Percentiles rank a stretch among this genome's conserved stretches.
Evolutionary conservation across 2,797 vertebrate species (phyloP).

Genomic region (Leptatherina wallacei): DNA sequence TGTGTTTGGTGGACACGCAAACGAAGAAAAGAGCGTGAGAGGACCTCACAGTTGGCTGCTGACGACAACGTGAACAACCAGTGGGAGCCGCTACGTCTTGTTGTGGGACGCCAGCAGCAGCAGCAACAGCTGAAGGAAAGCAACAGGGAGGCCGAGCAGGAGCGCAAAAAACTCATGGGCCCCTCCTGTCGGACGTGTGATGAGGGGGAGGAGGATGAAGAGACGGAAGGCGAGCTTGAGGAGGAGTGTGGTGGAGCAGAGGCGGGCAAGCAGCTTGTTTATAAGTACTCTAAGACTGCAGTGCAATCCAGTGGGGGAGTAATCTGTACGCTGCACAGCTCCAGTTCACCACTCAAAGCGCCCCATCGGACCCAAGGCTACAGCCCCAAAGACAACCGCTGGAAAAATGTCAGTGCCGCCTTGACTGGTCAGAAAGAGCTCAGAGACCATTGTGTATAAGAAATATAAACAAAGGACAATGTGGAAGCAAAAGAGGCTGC

Average conservation of each 20-base stretch:
- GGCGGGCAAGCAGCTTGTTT: constrained; percentile 87
- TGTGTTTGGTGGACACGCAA: constrained; percentile 98
- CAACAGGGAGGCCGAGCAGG: constrained; percentile 90
- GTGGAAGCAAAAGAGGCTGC: constrained; percentile 57
- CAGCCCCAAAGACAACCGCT: constrained; percentile 96
- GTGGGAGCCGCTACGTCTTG: constrained; percentile 92
- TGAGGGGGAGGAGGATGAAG: constrained; percentile 77
- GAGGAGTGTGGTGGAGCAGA: constrained; percentile 72
- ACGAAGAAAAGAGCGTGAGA: constrained; percentile 96
- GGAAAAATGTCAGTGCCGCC: constrained; percentile 87
- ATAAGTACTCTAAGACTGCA: constrained; percentile 87
- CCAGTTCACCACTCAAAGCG: constrained; percentile 85
- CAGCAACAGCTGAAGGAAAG: constrained; percentile 83
- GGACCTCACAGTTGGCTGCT: constrained; percentile 62
- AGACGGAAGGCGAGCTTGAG: constrained; percentile 74
- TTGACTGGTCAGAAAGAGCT: constrained; percentile 85
- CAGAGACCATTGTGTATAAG: constrained; percentile 88
- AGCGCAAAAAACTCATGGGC: constrained; percentile 93
- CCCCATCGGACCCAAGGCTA: constrained; percentile 86
- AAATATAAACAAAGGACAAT: constrained; percentile 49
- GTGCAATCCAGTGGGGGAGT: constrained; percentile 82
- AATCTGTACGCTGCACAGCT: constrained; percentile 86
- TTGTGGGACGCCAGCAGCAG: constrained; percentile 69
- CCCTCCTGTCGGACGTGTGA: constrained; percentile 88
- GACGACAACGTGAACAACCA: constrained; percentile 94